Base-by-base conservation (phyloP, 2,113 vertebrate species). In the Centrocercus urophasianus region DNA sequence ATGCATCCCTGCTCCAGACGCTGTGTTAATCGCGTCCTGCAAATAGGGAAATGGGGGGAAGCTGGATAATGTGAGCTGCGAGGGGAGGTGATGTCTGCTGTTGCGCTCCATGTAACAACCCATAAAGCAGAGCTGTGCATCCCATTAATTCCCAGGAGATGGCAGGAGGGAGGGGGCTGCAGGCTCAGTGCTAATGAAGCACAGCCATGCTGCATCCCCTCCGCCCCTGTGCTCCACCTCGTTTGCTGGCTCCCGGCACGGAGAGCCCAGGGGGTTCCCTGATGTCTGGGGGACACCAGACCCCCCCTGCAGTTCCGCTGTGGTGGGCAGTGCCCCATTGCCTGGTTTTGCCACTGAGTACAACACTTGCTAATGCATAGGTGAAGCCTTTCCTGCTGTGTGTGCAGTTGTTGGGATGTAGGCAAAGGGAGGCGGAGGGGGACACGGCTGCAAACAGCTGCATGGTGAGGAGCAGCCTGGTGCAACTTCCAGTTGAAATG, bases 151-250 rank as follows among this genome's bases (percentile, higher is more conserved):
- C 63, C 0, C 34, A 3, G 83, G n/a, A 48, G 72, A 36, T 45
- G 73, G 24, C 22, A 60, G 72, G 54, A 13, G 56, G 56, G 56
- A 65, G 63, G 38, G 59, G 30, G 56, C 56, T 54, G 52, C 52
- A 30, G 52, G 34, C 70, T 47, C 2, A 0, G 9, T 5, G 2
- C 40, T 50, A 8, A 43, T 1, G 10, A 11, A 30, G 40, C n/a
- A 6, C 14, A 2, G 3, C 3, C 1, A 1, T 22, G 8, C 64
- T 25, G 40, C 1, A 0, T n/a, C 34, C 43, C 12, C 36, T 36
- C 27, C 8, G 1, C 32, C 27, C 10, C 61, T 10, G 6, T 8
- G 10, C 8, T 42, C 69, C 8, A 5, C 30, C 16, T 36, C 38
- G 1, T 15, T 22, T 14, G 24, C 25, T 32, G 54, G 30, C 17